Evolutionary conservation across 2,888 invertebrate genomes (phyloP), one percentile per base, ranked within the genome.

Genomic region (Rhimphoctona megacephalus): DNA sequence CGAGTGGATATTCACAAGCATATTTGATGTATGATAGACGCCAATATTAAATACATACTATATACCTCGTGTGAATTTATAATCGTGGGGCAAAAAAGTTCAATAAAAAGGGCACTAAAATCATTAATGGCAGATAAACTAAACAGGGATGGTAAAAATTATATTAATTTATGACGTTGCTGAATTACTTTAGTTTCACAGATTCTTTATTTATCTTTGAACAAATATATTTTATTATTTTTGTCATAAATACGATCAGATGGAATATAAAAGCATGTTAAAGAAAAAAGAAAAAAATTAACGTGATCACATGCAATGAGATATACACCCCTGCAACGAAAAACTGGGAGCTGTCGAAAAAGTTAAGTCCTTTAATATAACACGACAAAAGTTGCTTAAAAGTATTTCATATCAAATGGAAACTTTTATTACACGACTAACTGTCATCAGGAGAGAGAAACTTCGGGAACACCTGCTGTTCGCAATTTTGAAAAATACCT

Each of bases 391-490:
- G 74, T 69, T 73, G 43, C 43, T 52, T 69, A 61, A 80, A 80
- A 72, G 61, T 46, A 52, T 76, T 76, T 67, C 25, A 33, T 33
- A 30, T 25, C 52, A 52, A 69, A 46, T 43, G 54, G 22, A 74
- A 81, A 76, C 30, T 82, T 69, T 25, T 33, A 30, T 81, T 43
- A 7, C 33, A 22, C 54, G 67, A 74, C 67, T 74, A 81, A 74
- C 74, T 74, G 67, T 54, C 67, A 43, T 43, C 33, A 19, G 22
- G n/a, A 52, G n/a, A 73, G 52, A 69, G 76, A 80, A 83, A 83
- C 52, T 83, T 80, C 22, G 43, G n/a, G 76, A 72, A 80, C 86
- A 83, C 83, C 83, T 86, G 85, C 83, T 76, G 85, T 83, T 83
- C 14, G 85, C 78, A 79, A 83, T 83, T 83, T 82, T 83, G 30